phyloP scores from a whole-genome alignment of 2,113 vertebrate genomes.

The Saguinus imperator region DNA sequence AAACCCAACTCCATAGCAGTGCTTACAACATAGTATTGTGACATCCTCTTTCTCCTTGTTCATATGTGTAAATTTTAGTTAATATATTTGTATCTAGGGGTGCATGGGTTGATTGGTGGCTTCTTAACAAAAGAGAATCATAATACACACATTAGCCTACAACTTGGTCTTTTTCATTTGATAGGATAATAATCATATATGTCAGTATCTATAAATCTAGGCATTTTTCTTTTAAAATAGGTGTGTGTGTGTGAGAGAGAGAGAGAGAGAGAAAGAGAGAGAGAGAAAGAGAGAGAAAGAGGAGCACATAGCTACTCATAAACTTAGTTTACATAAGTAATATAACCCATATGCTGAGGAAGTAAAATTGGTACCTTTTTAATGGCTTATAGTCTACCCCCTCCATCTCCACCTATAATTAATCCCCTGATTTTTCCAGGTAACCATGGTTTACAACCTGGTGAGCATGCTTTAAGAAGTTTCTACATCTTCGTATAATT shows the following conservation, averaged over 20 bases:
- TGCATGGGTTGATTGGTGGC: not conserved
- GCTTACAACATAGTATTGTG: not conserved
- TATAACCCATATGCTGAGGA: not conserved
- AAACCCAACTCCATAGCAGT: not conserved
- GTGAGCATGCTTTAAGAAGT: not conserved
- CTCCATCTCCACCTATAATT: not conserved
- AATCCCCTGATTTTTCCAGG: not conserved
- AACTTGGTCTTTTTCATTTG: not conserved
- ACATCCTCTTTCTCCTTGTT: not conserved
- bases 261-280: not conserved
- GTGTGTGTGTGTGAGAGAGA: not conserved
- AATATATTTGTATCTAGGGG: not conserved
- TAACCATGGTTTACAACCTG: not conserved
- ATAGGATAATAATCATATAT: not conserved
- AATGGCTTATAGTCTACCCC: not conserved
- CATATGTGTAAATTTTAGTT: not conserved
- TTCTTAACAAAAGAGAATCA: not conserved
- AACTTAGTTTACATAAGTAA: not conserved
- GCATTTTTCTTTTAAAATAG: not conserved
- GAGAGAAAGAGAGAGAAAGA: not conserved
- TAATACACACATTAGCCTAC: not conserved
- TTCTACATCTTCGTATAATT: not conserved
- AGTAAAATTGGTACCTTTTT: not conserved
- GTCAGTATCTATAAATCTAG: not conserved
- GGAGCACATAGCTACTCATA: not conserved